A percentile compares a stretch with the other conserved stretches of the same genome.
These are phyloP conservation scores for Heterochromis multidens DNA, from an alignment of 2,113 vertebrate genomes.

Conservation along the genomic window DNA sequence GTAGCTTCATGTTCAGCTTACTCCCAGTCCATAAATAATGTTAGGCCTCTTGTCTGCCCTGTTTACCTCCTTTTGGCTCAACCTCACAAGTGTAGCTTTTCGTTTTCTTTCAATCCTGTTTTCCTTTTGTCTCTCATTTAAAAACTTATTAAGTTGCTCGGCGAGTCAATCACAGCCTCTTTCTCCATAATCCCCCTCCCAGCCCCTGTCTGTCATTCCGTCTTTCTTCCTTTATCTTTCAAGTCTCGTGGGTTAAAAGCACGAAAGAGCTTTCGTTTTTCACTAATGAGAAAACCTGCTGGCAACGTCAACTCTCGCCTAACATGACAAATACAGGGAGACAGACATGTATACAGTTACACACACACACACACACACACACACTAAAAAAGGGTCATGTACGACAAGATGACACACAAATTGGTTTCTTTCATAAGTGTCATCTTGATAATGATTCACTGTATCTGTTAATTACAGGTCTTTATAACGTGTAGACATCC, in stretches of 20 bases:
- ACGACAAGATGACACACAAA: neutral
- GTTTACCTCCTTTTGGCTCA: neutral
- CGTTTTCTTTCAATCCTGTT: conserved; percentile 3
- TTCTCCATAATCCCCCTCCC: conserved; percentile 21
- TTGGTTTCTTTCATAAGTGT: neutral
- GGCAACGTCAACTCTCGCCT: conserved; percentile 31
- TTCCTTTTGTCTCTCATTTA: conserved; percentile 13
- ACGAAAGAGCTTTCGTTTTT: conserved; percentile 34
- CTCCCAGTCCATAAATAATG: conserved; percentile 68
- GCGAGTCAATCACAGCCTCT: conserved; percentile 28
- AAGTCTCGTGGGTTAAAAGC: conserved; percentile 44
- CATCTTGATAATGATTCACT: neutral
- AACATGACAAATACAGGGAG: conserved; percentile 22
- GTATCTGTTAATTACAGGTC: neutral
- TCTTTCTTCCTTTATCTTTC: conserved; percentile 38
- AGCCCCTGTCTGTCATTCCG: conserved; percentile 37
- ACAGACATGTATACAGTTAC: neutral
- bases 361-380: neutral
- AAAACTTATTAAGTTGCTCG: conserved; percentile 36
- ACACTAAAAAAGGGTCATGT: neutral
- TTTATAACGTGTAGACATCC: neutral
- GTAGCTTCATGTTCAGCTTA: conserved; percentile 39
- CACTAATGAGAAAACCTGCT: conserved; percentile 55
- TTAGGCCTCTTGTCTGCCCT: conserved; percentile 35
- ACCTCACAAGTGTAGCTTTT: neutral